Evolutionary conservation across 2,113 vertebrate genomes (phyloP).

Genomic region (Ictalurus furcatus): DNA sequence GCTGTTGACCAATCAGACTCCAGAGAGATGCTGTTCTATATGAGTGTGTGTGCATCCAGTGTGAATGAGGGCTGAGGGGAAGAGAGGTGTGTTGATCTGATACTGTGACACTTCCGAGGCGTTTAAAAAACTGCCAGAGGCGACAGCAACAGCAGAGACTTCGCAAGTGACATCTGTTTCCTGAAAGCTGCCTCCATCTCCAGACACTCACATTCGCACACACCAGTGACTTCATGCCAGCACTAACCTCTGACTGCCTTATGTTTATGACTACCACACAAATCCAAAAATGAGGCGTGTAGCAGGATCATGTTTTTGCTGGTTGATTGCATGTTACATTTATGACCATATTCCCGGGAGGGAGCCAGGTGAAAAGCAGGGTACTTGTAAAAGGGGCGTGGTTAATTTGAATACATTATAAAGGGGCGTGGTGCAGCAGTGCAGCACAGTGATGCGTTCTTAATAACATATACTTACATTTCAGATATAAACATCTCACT

Average conservation of each 20-base stretch:
- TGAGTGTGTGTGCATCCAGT: neutral
- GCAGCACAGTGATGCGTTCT: neutral
- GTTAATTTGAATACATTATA: neutral
- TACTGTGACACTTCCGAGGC: slow-evolving; percentile 26
- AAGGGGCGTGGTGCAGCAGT: neutral
- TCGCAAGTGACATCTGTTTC: slow-evolving; percentile 28
- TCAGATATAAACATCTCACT: neutral
- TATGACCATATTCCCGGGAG: neutral
- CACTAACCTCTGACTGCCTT: neutral
- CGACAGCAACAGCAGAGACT: slow-evolving; percentile 9
- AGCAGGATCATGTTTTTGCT: neutral
- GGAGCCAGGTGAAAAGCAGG: neutral
- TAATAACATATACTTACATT: neutral
- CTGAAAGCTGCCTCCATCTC: neutral
- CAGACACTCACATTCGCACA: neutral
- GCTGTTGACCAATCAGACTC: neutral
- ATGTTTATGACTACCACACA: neutral
- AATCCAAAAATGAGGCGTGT: neutral
- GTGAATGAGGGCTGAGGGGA: neutral
- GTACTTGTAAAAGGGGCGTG: no score
- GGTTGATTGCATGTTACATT: neutral
- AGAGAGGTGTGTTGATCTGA: slow-evolving; percentile 21
- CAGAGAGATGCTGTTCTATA: neutral
- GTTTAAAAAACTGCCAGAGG: slow-evolving; percentile 34
- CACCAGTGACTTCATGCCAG: neutral